These are phyloP conservation scores for Manis javanica DNA, from an alignment of 2,797 vertebrate species.

Conservation along the genomic window DNA sequence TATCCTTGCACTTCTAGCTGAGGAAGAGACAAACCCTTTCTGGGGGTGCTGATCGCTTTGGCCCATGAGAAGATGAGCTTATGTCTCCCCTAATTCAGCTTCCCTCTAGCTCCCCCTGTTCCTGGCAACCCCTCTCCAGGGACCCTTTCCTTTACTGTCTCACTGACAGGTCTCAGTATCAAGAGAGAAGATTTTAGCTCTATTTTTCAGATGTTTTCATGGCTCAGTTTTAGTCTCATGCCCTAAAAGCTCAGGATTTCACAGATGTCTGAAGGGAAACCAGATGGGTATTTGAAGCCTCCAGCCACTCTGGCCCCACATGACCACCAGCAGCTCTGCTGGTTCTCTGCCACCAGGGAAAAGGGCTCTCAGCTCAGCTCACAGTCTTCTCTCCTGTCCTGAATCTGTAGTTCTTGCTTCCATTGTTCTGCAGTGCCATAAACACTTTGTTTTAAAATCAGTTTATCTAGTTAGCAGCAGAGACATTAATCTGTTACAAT, in stretches of 20 bases:
- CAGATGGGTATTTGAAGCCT: not conserved
- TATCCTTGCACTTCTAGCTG: not conserved
- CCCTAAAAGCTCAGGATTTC: not conserved
- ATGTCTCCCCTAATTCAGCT: too few relatives aligned
- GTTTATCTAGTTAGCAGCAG: not conserved
- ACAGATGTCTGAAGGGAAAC: not conserved
- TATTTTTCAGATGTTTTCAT: not conserved
- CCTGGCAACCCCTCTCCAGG: not conserved
- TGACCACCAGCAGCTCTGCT: not conserved
- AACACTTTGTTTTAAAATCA: constrained; percentile 3
- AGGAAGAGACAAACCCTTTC: too few relatives aligned
- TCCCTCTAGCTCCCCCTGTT: not conserved
- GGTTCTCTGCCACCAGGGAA: not conserved
- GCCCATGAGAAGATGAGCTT: not conserved
- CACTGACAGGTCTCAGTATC: not conserved
- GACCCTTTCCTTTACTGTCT: not conserved
- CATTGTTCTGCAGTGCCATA: not conserved
- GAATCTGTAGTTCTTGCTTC: not conserved
- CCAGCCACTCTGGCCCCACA: not conserved
- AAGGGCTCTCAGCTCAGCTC: not conserved
- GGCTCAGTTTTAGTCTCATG: not conserved
- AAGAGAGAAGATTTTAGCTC: not conserved
- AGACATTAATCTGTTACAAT: not conserved
- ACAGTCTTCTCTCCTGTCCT: not conserved
- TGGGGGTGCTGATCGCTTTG: not conserved